Conservation (phyloP, 92 coral and sea anemone species). For the Palythoa heliodiscus region DNA sequence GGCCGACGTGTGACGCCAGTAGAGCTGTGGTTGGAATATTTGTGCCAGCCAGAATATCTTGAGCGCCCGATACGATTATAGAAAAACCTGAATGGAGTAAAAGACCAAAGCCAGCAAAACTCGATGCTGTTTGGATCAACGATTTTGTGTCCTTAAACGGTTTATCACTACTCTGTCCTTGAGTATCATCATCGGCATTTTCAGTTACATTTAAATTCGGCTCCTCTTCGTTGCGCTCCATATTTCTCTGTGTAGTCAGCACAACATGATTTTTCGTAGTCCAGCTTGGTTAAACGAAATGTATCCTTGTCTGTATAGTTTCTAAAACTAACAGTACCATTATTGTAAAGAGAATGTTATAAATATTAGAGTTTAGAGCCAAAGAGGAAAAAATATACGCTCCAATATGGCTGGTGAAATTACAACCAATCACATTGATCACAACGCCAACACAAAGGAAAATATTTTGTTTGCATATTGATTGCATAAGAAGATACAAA, state of each 20-base stretch:
- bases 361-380: neutral
- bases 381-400: neutral
- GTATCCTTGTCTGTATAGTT: neutral
- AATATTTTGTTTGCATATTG: too few species aligned
- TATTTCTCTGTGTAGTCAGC: neutral
- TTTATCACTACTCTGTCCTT: neutral
- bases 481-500: neutral
- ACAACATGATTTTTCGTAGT: neutral
- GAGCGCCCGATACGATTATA: slow-evolving; percentile 75
- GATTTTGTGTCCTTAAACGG: slow-evolving; percentile 29
- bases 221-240: neutral
- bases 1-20: slow-evolving; percentile 76
- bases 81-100: slow-evolving; percentile 64
- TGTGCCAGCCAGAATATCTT: slow-evolving; percentile 83
- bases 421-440: neutral
- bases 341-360: neutral
- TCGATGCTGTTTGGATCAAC: slow-evolving; percentile 12
- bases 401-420: neutral
- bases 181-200: neutral
- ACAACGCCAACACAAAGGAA: neutral
- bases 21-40: slow-evolving; percentile 72
- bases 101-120: slow-evolving; percentile 76
- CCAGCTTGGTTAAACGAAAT: neutral
- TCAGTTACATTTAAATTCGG: neutral
- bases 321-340: neutral